Percentiles rank a stretch among this genome's conserved stretches.
phyloP scores from a whole-genome alignment of 2,113 vertebrate species.

The Pagrus major region DNA sequence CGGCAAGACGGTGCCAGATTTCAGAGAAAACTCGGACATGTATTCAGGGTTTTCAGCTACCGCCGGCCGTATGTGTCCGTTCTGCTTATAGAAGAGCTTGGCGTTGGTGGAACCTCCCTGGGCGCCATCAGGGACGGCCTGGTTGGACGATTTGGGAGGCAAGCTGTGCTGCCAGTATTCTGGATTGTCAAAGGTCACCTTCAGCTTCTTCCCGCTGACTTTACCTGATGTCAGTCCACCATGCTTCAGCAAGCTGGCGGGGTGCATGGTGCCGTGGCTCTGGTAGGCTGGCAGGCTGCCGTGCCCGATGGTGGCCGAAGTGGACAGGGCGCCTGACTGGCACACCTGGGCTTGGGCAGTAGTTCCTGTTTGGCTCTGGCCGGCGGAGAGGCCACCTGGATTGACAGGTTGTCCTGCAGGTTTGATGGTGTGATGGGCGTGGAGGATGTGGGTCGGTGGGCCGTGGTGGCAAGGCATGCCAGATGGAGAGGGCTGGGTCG shows the following conservation, averaged over 20 bases:
- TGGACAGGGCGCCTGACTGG: constrained; percentile 61
- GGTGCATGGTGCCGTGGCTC: constrained; percentile 67
- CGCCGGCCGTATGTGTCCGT: constrained; percentile 91
- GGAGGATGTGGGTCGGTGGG: constrained; percentile 73
- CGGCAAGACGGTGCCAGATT: constrained; percentile 92
- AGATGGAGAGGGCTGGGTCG: constrained; percentile 73
- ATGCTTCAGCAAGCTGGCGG: constrained; percentile 78
- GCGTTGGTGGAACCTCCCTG: constrained; percentile 93
- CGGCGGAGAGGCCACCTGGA: constrained; percentile 47
- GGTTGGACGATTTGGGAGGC: constrained; percentile 89
- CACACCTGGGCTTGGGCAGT: constrained; percentile 64
- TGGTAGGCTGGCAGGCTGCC: constrained; percentile 78
- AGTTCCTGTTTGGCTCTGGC: constrained; percentile 68
- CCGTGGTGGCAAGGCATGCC: constrained; percentile 74
- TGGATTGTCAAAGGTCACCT: constrained; percentile 98
- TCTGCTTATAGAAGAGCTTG: constrained; percentile 97
- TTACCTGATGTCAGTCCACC: constrained; percentile 76
- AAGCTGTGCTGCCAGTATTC: constrained; percentile 99
- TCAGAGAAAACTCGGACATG: constrained; percentile 94
- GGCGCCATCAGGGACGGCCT: constrained; percentile 79
- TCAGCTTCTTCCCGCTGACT: constrained; percentile 89
- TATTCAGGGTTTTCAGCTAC: constrained; percentile 97
- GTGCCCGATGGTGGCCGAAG: constrained; percentile 66
- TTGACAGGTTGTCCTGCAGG: constrained; percentile 62
- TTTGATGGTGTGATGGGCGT: constrained; percentile 69